Evolutionary conservation across 2,113 vertebrate species (phyloP).

Genomic region (Puma concolor): DNA sequence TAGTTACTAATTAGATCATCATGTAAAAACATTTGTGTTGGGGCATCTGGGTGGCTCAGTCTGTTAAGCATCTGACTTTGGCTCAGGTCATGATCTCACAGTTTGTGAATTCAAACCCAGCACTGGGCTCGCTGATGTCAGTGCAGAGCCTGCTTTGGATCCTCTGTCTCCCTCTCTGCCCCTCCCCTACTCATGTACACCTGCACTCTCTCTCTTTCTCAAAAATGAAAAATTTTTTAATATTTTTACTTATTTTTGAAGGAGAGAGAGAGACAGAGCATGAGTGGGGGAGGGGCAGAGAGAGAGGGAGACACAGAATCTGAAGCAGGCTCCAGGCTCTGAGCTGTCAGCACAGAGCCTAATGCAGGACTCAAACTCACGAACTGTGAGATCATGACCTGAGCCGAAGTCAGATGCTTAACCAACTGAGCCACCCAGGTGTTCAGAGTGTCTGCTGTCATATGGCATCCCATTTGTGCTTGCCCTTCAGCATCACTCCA

Average conservation of each 20-base stretch:
- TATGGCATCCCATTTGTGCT: neutral
- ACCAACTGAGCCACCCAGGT: too few relatives aligned
- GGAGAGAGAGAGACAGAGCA: too few relatives aligned
- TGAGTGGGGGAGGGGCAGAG: too few relatives aligned
- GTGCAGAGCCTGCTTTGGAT: neutral
- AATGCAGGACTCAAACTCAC: too few relatives aligned
- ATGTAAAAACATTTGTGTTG: neutral
- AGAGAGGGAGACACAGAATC: too few relatives aligned
- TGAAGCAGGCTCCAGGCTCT: too few relatives aligned
- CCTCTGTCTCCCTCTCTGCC: neutral
- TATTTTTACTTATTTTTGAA: too few relatives aligned
- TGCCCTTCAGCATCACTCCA: neutral
- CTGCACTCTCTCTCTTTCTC: neutral
- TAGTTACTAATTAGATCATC: neutral
- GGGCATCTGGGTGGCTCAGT: neutral
- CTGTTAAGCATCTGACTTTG: neutral
- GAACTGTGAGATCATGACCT: too few relatives aligned
- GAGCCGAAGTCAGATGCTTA: too few relatives aligned
- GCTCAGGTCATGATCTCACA: neutral
- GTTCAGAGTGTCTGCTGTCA: neutral
- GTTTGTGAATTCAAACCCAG: neutral
- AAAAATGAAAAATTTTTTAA: neutral
- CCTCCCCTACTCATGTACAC: fast-evolving
- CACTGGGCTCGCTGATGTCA: neutral
- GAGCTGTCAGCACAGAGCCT: too few relatives aligned